Base-by-base conservation (phyloP, 92 coral and sea anemone species). In the Heliopora coerulea region DNA sequence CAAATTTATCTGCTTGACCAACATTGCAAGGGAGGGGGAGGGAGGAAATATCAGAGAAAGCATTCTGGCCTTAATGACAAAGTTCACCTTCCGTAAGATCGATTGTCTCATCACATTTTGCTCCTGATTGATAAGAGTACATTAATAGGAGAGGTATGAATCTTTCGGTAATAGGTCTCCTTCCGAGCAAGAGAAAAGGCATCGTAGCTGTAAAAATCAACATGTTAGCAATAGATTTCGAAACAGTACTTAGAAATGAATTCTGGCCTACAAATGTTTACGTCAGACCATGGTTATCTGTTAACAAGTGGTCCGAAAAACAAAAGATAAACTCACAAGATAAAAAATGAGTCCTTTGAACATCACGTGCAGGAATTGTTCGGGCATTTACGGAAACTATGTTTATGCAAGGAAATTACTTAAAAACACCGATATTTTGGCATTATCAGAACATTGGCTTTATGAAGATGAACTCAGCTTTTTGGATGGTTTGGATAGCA, bases 301-400 rank as follows among this genome's bases (percentile, higher is more conserved):
- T 50, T 5, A 50, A 3, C 4, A 50, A 50, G 26, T 50, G 58
- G 58, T 17, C 26, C 9, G 58, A 50, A 23, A 50, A 50, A 23
- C 58, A 23, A 7, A 50, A 50, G 58, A 17, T 3, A 19, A 50
- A 50, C 8, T 6, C 6, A 6, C 7, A 50, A 50, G 26, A 50
- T 5, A 3, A 23, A 3, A 50, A 50, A 50, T 23, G 26, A 50
- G 5, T 17, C 17, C 5, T 17, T 50, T 17, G 7, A 50, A 50
- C 8, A 17, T 50, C 26, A 50, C 26, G 26, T 50, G 58, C 19
- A 5, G 58, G 58, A 50, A 50, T 50, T 50, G 58, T 50, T 50
- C 58, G 7, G 58, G 58, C 20, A 50, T 50, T 17, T 50, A 50
- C n/a, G n/a, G n/a, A n/a, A n/a, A n/a, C n/a, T n/a, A n/a, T n/a